phyloP scores from a whole-genome alignment of 64 coral and sea anemone genomes.

The Acropora tenuis region DNA sequence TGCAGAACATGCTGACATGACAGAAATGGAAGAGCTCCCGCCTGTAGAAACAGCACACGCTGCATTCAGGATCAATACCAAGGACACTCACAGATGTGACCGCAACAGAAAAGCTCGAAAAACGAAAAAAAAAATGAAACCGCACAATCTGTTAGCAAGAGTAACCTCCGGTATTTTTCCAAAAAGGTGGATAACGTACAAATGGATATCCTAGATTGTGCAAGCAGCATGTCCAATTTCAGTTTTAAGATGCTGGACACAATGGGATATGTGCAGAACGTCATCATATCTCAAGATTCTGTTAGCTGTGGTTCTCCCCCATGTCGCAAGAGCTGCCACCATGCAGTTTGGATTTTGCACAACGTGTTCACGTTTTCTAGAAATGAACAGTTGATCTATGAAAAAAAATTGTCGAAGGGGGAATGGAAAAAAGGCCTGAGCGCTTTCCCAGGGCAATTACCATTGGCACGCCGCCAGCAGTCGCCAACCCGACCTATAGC shows the following conservation, averaged over 20 bases:
- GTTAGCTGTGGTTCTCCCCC: not conserved
- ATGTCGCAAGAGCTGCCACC: slow-evolving; percentile 42
- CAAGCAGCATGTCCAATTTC: slow-evolving; percentile 4
- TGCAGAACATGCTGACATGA: not conserved
- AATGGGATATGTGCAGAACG: slow-evolving; percentile 49
- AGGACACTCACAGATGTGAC: slow-evolving; percentile 42
- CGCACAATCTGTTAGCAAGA: not conserved
- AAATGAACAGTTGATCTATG: slow-evolving; percentile 51
- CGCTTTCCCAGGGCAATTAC: slow-evolving; percentile 33
- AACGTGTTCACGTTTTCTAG: slow-evolving; percentile 46
- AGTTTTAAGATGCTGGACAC: slow-evolving; percentile 56
- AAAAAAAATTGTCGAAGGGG: slow-evolving; percentile 16
- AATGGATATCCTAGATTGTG: slow-evolving; percentile 54
- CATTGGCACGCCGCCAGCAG: not conserved
- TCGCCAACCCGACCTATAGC: not conserved
- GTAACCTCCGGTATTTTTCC: slow-evolving; percentile 8
- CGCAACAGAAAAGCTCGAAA: slow-evolving; percentile 6
- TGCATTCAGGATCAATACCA: slow-evolving; percentile 23
- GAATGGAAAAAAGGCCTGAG: slow-evolving; percentile 46
- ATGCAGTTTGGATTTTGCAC: slow-evolving; percentile 55
- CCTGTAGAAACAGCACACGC: slow-evolving; percentile 16
- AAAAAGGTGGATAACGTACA: slow-evolving; percentile 37
- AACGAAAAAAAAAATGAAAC: slow-evolving; percentile 24
- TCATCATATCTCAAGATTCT: slow-evolving; percentile 37
- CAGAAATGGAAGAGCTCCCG: not conserved